Evolutionary conservation across 2,888 invertebrate genomes (phyloP).

Genomic region (Dynastes hyllus): DNA sequence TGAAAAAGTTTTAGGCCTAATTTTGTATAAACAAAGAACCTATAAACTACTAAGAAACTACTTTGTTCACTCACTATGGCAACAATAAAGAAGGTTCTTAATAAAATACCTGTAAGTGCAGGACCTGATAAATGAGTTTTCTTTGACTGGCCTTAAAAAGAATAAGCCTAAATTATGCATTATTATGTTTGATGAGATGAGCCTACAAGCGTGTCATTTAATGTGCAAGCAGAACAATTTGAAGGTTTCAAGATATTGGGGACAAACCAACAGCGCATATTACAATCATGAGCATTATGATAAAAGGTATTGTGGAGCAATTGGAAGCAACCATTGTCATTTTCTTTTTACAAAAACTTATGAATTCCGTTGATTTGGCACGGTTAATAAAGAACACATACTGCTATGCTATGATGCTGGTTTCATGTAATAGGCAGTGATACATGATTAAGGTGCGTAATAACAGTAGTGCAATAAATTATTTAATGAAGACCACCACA

Average conservation of each 20-base stretch:
- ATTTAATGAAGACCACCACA: slow-evolving; percentile 16
- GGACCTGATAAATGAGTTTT: no score
- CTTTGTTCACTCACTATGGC: not conserved
- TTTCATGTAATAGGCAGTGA: slow-evolving; percentile 11
- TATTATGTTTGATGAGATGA: no score
- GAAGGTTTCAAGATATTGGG: not conserved
- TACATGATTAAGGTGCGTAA: slow-evolving; percentile 39
- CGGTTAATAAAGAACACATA: slow-evolving; percentile 46
- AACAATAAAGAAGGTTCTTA: not conserved
- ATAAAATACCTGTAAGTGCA: not conserved
- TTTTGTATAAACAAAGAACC: slow-evolving; percentile 18
- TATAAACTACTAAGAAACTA: not conserved
- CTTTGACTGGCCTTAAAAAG: no score
- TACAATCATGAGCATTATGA: slow-evolving; percentile 29
- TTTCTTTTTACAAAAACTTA: slow-evolving; percentile 16
- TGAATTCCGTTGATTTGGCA: slow-evolving; percentile 39
- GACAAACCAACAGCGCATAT: slow-evolving; percentile 16
- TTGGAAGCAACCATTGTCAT: slow-evolving; percentile 50
- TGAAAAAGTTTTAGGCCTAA: not conserved
- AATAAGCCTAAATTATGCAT: no score
- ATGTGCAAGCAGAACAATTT: no score
- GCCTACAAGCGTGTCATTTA: no score
- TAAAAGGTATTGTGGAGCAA: not conserved
- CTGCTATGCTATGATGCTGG: slow-evolving; percentile 18
- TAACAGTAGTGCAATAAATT: slow-evolving; percentile 39